Base-by-base conservation (phyloP, 2,113 vertebrate genomes). In the Hiodon alosoides region DNA sequence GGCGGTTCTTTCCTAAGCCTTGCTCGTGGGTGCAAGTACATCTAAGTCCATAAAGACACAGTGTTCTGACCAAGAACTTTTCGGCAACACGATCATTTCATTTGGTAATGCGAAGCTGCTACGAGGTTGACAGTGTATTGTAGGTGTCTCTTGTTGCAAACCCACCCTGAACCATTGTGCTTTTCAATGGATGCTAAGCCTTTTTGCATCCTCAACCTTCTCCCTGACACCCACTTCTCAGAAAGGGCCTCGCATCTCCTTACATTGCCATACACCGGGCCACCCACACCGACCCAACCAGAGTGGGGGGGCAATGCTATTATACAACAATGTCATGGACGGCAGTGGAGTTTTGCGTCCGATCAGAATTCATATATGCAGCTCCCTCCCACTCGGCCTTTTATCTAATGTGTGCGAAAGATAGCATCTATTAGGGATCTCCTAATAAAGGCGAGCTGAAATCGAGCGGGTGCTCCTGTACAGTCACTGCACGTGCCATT, bases 301-400 rank as follows among this genome's bases (percentile, higher is more conserved):
- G n/a, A 17, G 7, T 17, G 53, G 10, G 31, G n/a, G 51, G 65
- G 47, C 50, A 59, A 54, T 48, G 51, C 51, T 78, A 67, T 72
- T 71, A 77, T 64, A 69, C 73, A 79, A 64, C 51, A 64, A 70
- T 77, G 57, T 75, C 77, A 79, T 61, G 59, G 66, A 78, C 74
- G 10, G 16, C 13, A 62, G 68, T 52, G 47, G 73, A 61, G n/a
- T 65, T 57, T 65, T 64, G 68, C 52, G 69, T 82, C 76, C 81
- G 69, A 82, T 89, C 78, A 82, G 67, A 83, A 87, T 87, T 83
- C 80, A 88, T 87, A 80, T 76, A 84, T 89, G 80, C 85, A 78
- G 78, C 73, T 48, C 53, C 79, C 78, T 81, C 81, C 81, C 82
- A 81, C 83, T 79, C 76, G n/a, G 54, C 64, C 58, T 17, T 52